These are phyloP conservation scores for Chrysodeixis includens DNA, from an alignment of 2,888 invertebrate species.

Conservation along the genomic window DNA sequence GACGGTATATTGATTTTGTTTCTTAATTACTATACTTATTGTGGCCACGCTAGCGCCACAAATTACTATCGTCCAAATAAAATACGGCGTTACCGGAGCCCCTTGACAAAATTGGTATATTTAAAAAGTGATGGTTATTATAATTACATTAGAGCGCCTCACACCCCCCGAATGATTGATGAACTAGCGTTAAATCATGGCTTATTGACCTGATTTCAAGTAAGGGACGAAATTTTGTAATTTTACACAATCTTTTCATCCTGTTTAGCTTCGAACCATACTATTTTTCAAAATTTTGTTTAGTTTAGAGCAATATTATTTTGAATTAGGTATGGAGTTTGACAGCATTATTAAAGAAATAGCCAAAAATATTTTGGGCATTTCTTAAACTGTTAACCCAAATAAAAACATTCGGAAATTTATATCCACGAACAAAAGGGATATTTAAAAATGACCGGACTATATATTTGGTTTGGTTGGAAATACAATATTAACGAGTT, in stretches of 20 bases:
- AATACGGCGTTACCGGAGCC: slow-evolving; percentile 23
- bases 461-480: too few relatives aligned
- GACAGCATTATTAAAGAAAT: too few relatives aligned
- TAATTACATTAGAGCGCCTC: slow-evolving; percentile 48
- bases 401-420: too few relatives aligned
- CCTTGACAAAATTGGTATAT: slow-evolving; percentile 33
- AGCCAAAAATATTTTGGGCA: too few relatives aligned
- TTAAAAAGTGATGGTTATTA: slow-evolving; percentile 50
- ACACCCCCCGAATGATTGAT: slow-evolving; percentile 45
- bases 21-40: slow-evolving; percentile 1
- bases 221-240: slow-evolving; percentile 15
- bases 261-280: slow-evolving; percentile 11
- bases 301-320: too few relatives aligned
- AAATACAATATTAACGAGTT: slow-evolving; percentile 21
- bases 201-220: slow-evolving; percentile 20
- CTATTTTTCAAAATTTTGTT: too few relatives aligned
- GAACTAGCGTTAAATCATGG: slow-evolving; percentile 36
- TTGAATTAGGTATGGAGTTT: too few relatives aligned
- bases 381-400: too few relatives aligned
- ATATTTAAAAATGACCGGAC: too few relatives aligned
- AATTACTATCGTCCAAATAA: slow-evolving; percentile 27
- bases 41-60: slow-evolving; percentile 1
- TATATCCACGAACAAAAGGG: too few relatives aligned
- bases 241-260: slow-evolving; percentile 17
- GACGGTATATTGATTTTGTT: background rate